A percentile compares a stretch with the other conserved stretches of the same genome.
These are phyloP conservation scores for Diuraphis noxia DNA, from an alignment of 1,140 invertebrate species.

Conservation along the genomic window DNA sequence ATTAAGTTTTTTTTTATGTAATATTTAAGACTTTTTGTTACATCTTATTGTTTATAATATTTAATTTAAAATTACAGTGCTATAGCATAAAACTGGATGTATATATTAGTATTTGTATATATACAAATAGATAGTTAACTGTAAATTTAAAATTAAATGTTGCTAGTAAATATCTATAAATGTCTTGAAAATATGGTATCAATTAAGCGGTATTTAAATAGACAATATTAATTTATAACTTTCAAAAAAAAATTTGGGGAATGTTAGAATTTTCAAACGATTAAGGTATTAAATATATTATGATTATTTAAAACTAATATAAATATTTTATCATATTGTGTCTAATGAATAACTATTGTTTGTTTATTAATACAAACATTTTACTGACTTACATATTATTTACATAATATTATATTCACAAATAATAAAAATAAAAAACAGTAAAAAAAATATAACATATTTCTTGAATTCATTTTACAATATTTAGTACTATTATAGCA, in stretches of 20 bases:
- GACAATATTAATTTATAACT: background rate
- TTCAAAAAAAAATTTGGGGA: background rate
- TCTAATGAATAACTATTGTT: background rate
- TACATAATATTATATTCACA: background rate
- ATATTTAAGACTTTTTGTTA: no score
- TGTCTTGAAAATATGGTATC: background rate
- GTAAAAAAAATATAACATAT: no score
- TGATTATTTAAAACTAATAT: background rate
- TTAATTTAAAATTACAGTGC: background rate
- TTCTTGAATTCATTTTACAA: background rate
- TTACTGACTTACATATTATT: background rate
- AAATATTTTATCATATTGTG: background rate
- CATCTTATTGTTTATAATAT: background rate
- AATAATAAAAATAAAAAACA: constrained; percentile 13
- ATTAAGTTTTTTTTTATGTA: background rate
- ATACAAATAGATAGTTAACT: background rate
- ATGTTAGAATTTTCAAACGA: background rate
- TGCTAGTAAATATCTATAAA: background rate
- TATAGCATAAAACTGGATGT: background rate
- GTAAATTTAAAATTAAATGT: background rate
- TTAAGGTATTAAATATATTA: background rate
- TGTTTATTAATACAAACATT: background rate
- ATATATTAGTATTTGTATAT: no score
- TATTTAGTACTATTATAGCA: background rate
- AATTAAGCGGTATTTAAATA: background rate